These are phyloP conservation scores for Porites divaricata DNA, from an alignment of 92 coral and sea anemone genomes.

Conservation along the genomic window DNA sequence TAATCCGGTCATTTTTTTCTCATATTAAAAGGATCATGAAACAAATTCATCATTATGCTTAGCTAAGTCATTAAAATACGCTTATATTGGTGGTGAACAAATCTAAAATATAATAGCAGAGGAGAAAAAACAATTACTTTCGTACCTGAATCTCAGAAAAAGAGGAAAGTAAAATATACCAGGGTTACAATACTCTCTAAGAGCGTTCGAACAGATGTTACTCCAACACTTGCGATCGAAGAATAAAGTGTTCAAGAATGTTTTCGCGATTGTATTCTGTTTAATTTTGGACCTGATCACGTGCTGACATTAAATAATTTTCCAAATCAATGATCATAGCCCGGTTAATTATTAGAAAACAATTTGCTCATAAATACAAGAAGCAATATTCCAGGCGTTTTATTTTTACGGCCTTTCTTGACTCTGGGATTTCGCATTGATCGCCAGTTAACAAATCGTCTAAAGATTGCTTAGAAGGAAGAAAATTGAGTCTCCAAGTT, in stretches of 20 bases:
- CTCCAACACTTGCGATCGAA: background rate
- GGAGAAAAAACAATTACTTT: background rate
- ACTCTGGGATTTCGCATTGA: background rate
- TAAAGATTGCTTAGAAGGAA: background rate
- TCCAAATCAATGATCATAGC: conserved; percentile 5
- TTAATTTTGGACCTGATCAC: conserved; percentile 4
- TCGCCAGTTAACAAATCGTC: background rate
- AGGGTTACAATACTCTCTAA: too few relatives aligned
- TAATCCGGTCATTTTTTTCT: background rate
- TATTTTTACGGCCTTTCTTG: background rate
- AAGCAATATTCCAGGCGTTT: background rate
- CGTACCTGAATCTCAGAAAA: background rate
- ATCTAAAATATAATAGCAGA: background rate
- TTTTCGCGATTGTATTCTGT: background rate
- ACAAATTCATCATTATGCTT: background rate
- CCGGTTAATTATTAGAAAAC: background rate
- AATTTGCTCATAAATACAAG: background rate
- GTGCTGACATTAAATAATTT: conserved; percentile 5
- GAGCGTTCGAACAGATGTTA: background rate
- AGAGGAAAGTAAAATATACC: background rate
- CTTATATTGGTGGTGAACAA: background rate
- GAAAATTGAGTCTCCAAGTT: background rate
- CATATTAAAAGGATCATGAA: background rate
- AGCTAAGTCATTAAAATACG: background rate
- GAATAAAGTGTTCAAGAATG: conserved; percentile 2